A percentile compares a stretch with the other conserved stretches of the same genome.
Evolutionary conservation across 1,140 invertebrate genomes (phyloP).

Genomic region (Nasonia longicornis): DNA sequence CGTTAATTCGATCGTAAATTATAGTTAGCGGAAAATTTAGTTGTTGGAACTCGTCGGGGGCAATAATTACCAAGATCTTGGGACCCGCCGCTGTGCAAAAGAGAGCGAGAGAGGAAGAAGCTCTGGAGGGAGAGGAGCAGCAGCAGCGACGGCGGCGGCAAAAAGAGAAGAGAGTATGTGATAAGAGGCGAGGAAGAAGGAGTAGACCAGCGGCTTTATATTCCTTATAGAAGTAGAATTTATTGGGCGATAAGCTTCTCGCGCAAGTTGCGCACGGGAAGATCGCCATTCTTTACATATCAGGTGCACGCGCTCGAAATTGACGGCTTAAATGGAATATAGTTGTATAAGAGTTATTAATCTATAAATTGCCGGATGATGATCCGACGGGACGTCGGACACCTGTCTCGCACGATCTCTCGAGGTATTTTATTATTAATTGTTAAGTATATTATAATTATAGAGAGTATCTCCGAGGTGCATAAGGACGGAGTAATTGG

Average conservation of each 20-base stretch:
- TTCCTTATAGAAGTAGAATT: conserved; percentile 58
- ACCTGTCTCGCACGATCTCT: background rate
- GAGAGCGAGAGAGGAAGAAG: background rate
- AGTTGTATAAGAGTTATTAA: conserved; percentile 25
- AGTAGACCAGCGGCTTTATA: conserved; percentile 48
- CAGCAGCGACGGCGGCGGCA: background rate
- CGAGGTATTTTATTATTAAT: background rate
- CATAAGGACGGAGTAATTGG: background rate
- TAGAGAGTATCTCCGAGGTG: background rate
- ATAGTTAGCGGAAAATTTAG: conserved; percentile 62
- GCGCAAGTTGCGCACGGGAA: conserved; percentile 47
- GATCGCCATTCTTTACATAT: conserved; percentile 59
- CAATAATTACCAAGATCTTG: conserved; percentile 61
- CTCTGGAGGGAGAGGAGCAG: background rate
- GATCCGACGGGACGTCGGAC: background rate
- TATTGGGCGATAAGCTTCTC: conserved; percentile 61
- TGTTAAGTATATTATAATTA: conserved; percentile 1
- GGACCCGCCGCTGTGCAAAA: conserved; percentile 41
- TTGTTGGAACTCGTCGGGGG: conserved; percentile 56
- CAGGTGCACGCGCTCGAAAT: conserved; percentile 50
- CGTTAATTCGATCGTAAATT: conserved; percentile 66
- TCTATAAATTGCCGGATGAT: conserved; percentile 2
- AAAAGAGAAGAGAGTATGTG: background rate
- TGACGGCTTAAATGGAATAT: conserved; percentile 48
- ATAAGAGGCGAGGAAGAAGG: conserved; percentile 31